A percentile compares a stretch with the other conserved stretches of the same genome.
phyloP scores from a whole-genome alignment of 1,140 invertebrate species.

The Helicoverpa armigera region DNA sequence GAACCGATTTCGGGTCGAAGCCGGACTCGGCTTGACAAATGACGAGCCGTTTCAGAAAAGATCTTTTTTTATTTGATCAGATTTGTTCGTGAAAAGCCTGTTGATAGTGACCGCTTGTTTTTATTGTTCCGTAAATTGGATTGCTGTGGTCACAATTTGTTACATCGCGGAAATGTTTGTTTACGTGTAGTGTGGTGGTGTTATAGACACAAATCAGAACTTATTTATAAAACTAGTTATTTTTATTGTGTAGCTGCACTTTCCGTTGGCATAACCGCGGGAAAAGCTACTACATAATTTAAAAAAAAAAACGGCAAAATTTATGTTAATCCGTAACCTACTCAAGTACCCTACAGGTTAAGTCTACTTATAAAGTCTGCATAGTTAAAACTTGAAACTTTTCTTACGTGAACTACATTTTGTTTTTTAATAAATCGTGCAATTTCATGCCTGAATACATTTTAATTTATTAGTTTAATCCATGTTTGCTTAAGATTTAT shows the following conservation, averaged over 20 bases:
- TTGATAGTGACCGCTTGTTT: conserved; percentile 11
- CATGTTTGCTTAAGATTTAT: not conserved
- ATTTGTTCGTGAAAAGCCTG: conserved; percentile 9
- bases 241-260: too few species aligned
- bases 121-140: not conserved
- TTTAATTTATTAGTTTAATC: not conserved
- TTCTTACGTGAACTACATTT: too few species aligned
- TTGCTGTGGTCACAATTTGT: not conserved
- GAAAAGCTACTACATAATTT: too few species aligned
- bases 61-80: conserved; percentile 34
- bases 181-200: too few species aligned
- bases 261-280: too few species aligned
- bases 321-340: too few species aligned
- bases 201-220: too few species aligned
- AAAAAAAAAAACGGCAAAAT: too few species aligned
- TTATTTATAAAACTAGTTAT: too few species aligned
- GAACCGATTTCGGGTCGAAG: not conserved
- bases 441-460: not conserved
- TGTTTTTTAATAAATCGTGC: not conserved
- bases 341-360: too few species aligned
- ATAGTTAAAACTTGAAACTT: too few species aligned
- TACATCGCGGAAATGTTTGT: not conserved
- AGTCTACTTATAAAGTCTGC: too few species aligned
- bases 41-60: conserved; percentile 18
- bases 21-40: not conserved